These are phyloP conservation scores for Pomatorhinus ruficollis DNA, from an alignment of 2,113 vertebrate genomes.

Conservation along the genomic window DNA sequence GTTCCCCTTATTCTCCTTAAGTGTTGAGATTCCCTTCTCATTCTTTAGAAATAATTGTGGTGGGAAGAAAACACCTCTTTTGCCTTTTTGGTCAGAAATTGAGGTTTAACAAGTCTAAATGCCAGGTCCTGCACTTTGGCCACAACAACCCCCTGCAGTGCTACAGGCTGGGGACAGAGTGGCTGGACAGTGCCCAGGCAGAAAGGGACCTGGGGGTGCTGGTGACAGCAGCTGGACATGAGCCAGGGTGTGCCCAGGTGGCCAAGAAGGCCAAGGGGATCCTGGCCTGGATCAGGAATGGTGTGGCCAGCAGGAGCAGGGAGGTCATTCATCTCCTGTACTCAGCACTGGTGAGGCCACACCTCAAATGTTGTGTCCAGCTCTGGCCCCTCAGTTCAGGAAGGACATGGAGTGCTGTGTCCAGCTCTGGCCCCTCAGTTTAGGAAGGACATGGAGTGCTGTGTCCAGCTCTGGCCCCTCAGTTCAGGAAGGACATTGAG, in stretches of 20 bases:
- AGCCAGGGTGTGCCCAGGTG: background rate
- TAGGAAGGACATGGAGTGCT: background rate
- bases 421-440: background rate
- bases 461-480: background rate
- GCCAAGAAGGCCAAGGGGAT: background rate
- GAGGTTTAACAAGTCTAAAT: background rate
- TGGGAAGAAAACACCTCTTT: background rate
- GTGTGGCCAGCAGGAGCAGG: background rate
- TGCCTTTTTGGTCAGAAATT: background rate
- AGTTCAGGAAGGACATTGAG: accelerated
- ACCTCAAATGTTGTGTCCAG: background rate
- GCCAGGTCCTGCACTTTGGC: background rate
- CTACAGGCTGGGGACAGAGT: background rate
- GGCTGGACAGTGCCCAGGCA: background rate
- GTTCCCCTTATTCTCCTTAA: background rate
- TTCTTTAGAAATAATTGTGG: background rate
- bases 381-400: background rate
- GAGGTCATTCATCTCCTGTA: background rate
- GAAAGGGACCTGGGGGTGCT: background rate
- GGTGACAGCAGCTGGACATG: accelerated
- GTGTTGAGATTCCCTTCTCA: background rate
- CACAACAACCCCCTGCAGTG: background rate
- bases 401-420: background rate
- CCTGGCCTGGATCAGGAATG: background rate
- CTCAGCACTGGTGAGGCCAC: accelerated